Evolutionary conservation across 2,888 invertebrate genomes (phyloP), one percentile per base, ranked within the genome.

Genomic region (Bellardia pandia): DNA sequence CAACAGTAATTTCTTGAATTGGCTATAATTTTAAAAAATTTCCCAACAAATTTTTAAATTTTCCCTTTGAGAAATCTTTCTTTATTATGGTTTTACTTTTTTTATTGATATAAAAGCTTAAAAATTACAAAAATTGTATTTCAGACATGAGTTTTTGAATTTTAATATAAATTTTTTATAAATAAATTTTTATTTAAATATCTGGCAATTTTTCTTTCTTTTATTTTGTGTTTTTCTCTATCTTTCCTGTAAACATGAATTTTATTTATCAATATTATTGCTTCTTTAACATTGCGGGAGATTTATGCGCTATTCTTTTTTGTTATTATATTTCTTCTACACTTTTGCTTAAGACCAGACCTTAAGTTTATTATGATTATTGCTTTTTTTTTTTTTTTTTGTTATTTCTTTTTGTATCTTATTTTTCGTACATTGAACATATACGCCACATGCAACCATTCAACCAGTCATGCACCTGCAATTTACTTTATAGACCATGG

Each of bases 401-500:
- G 23, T 60, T 76, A 16, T 78, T 88, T 58, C 76, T 48, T 72
- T 66, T 76, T 78, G 79, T 81, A 79, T 85, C 71, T 85, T 76
- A 66, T 78, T 58, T 85, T 72, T 86, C 56, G 14, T 64, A 37
- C 45, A 62, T 37, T 66, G 3, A 45, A 48, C 62, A 53, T 51
- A 79, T 79, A 62, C 62, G 69, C 82, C 87, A 87, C 87, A 87
- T 87, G 87, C 85, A 87, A 86, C 86, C 86, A 89, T 89, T 88
- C 89, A 88, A 83, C 86, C 87, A 92, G 92, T 92, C 92, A 92
- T 92, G 92, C 92, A 92, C 92, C 92, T 92, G 92, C 92, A 92
- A 92, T 92, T 92, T 92, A 92, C 92, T 92, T 92, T 92, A 92
- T 92, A 92, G 92, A 92, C 92, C 92, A 92, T 92, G 92, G 92